A percentile compares a stretch with the other conserved stretches of the same genome.
Evolutionary conservation across 2,797 vertebrate genomes (phyloP).

Genomic region (Clarias laeviceps): DNA sequence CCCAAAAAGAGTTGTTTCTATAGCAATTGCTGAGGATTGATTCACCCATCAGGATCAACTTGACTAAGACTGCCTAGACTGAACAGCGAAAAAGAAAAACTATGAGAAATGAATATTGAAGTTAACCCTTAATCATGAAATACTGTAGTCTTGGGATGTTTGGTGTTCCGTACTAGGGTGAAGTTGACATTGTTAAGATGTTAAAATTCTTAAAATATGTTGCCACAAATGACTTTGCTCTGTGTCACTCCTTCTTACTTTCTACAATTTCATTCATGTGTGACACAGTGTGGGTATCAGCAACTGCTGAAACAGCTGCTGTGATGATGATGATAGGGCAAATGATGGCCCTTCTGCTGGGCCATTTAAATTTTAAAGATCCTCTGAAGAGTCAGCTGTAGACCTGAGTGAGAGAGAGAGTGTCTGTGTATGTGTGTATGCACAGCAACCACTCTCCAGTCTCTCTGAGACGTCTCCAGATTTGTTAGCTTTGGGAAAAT

Average conservation of each 20-base stretch:
- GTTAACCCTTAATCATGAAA: conserved; percentile 25
- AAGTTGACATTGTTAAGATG: conserved; percentile 9
- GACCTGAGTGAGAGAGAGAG: conserved; percentile 57
- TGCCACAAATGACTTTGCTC: conserved; percentile 30
- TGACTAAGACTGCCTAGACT: conserved; percentile 37
- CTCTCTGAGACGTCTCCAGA: not conserved
- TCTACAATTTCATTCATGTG: conserved; percentile 46
- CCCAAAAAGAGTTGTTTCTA: conserved; percentile 51
- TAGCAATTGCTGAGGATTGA: conserved; percentile 46
- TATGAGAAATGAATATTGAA: conserved; percentile 29
- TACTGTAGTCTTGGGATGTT: conserved; percentile 11
- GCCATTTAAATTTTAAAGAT: conserved; percentile 84
- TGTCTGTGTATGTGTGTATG: conserved; percentile 51
- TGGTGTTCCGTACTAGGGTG: not conserved
- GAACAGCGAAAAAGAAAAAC: conserved; percentile 32
- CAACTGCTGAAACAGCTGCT: conserved; percentile 68
- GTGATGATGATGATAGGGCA: conserved; percentile 64
- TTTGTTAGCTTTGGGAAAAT: conserved; percentile 6
- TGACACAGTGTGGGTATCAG: conserved; percentile 11
- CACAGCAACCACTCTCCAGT: conserved; percentile 11
- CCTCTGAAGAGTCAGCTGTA: conserved; percentile 68
- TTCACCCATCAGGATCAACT: conserved; percentile 42
- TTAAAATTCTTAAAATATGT: not conserved
- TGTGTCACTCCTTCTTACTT: conserved; percentile 28
- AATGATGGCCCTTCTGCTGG: conserved; percentile 49